Conservation (phyloP, 2,888 invertebrate genomes). For the Pristionchus arcanus region DNA sequence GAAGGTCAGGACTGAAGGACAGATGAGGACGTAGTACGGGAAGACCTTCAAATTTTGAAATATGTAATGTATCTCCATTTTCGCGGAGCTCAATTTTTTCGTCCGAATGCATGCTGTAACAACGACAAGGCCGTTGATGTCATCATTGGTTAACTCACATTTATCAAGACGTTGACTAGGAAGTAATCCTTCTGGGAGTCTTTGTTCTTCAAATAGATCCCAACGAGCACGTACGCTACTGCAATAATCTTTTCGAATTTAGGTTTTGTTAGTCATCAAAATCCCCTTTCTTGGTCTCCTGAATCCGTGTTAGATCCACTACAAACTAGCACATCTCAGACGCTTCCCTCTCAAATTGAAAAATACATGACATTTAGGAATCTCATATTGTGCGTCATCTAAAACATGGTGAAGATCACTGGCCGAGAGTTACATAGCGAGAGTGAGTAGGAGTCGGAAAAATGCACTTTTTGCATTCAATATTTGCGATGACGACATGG, state of each 20-base stretch:
- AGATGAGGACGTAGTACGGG: background rate
- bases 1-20: background rate
- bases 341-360: background rate
- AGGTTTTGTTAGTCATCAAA: background rate
- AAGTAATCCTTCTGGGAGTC: background rate
- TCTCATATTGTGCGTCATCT: background rate
- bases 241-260: background rate
- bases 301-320: background rate
- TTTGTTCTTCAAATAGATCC: background rate
- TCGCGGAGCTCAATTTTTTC: too few species aligned
- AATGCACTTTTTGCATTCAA: too few species aligned
- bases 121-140: too few species aligned
- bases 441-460: too few species aligned
- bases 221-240: background rate
- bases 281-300: too few species aligned
- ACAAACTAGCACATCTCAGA: background rate
- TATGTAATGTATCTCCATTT: too few species aligned
- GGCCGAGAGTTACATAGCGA: background rate
- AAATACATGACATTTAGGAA: background rate
- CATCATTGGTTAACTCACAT: constrained; percentile 6
- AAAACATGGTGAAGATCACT: background rate
- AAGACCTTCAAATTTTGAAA: background rate
- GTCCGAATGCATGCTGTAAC: too few species aligned
- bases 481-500: too few species aligned
- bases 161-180: background rate